Evolutionary conservation across 2,797 vertebrate genomes (phyloP).

Genomic region (Iguana delicatissima): DNA sequence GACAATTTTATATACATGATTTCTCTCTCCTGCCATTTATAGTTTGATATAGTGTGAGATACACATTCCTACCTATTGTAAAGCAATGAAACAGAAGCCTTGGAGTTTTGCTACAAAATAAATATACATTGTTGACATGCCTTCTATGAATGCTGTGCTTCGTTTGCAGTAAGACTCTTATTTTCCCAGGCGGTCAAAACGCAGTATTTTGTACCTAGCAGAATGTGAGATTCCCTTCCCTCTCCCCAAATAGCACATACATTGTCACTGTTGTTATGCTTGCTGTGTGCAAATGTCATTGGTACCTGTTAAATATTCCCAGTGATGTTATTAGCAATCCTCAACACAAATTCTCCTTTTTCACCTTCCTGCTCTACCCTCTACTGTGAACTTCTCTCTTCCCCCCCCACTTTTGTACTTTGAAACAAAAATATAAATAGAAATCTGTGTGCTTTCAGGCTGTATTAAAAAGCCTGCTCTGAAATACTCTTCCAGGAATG

Average conservation of each 20-base stretch:
- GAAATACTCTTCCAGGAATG: background rate
- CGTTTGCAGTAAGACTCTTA: background rate
- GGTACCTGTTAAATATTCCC: background rate
- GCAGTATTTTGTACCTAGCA: background rate
- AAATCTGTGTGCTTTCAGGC: background rate
- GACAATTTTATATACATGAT: no score
- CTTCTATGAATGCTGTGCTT: background rate
- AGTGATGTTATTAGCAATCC: background rate
- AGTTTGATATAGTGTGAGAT: background rate
- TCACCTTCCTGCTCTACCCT: no score
- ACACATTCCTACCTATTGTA: slow-evolving; percentile 12
- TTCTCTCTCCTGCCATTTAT: background rate
- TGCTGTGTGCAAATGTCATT: background rate
- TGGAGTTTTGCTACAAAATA: background rate
- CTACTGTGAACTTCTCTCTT: background rate
- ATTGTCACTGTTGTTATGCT: background rate
- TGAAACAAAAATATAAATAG: background rate
- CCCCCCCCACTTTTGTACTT: background rate
- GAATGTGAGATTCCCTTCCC: background rate
- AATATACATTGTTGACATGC: background rate
- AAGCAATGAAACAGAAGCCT: background rate
- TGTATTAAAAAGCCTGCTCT: background rate
- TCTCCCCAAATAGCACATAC: background rate
- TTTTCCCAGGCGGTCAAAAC: background rate
- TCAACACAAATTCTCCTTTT: background rate